Base-by-base conservation (phyloP, 64 coral and sea anemone species). In the Actinia tenebrosa region DNA sequence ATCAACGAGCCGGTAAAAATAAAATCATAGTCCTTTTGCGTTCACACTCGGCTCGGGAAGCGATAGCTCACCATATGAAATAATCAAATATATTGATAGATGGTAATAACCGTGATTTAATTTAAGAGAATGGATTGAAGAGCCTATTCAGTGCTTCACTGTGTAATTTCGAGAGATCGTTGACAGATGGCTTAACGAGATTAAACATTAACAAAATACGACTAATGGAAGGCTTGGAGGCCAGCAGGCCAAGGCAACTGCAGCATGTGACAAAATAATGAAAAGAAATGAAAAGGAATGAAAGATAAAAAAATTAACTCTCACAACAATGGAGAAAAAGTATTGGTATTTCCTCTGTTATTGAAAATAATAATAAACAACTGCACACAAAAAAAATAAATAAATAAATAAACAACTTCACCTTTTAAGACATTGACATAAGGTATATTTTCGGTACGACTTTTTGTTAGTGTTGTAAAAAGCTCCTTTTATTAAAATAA, bases 291-390 rank as follows among this genome's bases (percentile, higher is more conserved):
- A 75, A 75, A 75, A 30, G 0, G 26, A 42, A 75, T 14, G 69
- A 75, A 75, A 75, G 69, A 75, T 2, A 9, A 66, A 66, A 75
- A 75, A 11, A 75, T 11, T 43, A 75, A 42, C 11, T 30, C 26
- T 30, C 1, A 18, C 9, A 42, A 75, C 23, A 26, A 43, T 14
- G 11, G 22, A 30, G 63, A 23, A 23, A 20, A 66, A 25, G 25
- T 23, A 66, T 23, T 20, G n/a, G n/a, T 66, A 23, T 66, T 66
- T 66, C 30, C 30, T 18, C 16, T 23, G 22, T 26, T 75, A 75
- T 75, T 75, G 26, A 75, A 75, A 75, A 42, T 42, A 75, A 75
- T 75, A 13, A 75, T 75, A 30, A 75, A 75, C 69, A 75, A 75
- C 2, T 58, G 53, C 5, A 55, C 5, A 55, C 0, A 58, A 58